These are phyloP conservation scores for Mungos mungo DNA, from an alignment of 2,113 vertebrate genomes.

Conservation along the genomic window DNA sequence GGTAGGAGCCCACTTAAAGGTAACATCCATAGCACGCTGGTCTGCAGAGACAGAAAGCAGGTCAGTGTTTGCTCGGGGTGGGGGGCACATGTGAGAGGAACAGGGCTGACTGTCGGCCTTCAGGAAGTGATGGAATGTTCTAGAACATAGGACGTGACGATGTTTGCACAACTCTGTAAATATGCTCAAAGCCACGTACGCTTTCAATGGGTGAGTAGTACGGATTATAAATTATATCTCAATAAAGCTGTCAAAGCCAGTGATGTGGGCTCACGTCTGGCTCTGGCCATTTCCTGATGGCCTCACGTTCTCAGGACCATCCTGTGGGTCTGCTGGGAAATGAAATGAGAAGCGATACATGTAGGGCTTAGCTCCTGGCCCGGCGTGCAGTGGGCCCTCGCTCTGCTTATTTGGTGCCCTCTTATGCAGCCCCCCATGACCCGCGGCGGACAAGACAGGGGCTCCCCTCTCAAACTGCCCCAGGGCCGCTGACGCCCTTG, in stretches of 20 bases:
- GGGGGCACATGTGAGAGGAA: too few relatives aligned
- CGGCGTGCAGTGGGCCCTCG: neutral
- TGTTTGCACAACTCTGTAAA: neutral
- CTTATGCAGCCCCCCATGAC: neutral
- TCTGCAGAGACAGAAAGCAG: neutral
- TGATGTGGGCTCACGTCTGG: neutral
- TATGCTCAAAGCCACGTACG: neutral
- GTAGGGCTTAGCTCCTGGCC: neutral
- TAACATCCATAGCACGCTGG: too few relatives aligned
- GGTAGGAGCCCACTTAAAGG: fast-evolving
- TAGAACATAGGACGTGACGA: neutral
- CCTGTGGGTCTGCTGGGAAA: neutral
- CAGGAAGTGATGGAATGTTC: neutral
- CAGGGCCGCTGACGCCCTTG: fast-evolving
- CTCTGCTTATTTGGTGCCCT: neutral
- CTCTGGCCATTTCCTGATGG: neutral
- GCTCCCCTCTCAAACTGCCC: neutral
- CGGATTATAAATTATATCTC: neutral
- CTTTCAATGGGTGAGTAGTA: fast-evolving
- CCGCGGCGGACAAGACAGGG: neutral
- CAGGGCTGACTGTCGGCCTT: neutral
- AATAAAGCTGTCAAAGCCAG: too few relatives aligned
- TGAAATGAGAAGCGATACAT: neutral
- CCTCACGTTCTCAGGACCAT: neutral
- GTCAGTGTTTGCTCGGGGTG: neutral